Evolutionary conservation across 2,797 vertebrate species (phyloP).

Genomic region (Hippocampus kuda): DNA sequence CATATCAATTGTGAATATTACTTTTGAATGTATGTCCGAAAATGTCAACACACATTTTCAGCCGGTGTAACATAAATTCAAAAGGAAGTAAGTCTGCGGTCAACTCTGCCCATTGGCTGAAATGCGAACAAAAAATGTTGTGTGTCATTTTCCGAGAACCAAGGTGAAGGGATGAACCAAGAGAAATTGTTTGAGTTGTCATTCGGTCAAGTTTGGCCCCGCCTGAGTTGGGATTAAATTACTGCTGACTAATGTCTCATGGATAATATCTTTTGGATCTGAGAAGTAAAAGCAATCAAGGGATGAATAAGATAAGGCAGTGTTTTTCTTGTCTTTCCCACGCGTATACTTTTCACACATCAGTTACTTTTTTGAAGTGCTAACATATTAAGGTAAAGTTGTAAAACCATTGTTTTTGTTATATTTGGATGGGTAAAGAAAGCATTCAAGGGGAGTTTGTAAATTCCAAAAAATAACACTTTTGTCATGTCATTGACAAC

Average conservation of each 20-base stretch:
- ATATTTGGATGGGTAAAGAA: no score
- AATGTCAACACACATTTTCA: neutral
- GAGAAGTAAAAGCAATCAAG: neutral
- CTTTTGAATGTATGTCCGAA: neutral
- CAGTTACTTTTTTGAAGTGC: neutral
- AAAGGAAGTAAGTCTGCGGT: conserved; percentile 23
- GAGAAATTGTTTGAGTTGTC: conserved; percentile 37
- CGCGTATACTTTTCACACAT: conserved; percentile 19
- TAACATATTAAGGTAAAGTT: neutral
- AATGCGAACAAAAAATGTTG: conserved; percentile 19
- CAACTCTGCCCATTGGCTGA: conserved; percentile 20
- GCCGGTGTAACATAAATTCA: neutral
- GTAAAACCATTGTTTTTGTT: neutral
- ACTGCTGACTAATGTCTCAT: conserved; percentile 41
- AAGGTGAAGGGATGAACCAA: conserved; percentile 20
- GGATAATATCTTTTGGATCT: conserved; percentile 19
- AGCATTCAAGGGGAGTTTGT: no score
- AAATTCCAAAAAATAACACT: no score
- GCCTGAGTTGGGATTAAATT: conserved; percentile 41
- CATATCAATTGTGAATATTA: neutral
- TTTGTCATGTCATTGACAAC: no score
- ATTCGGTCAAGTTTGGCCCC: conserved; percentile 35
- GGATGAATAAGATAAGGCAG: conserved; percentile 26
- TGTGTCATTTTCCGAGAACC: conserved; percentile 23
- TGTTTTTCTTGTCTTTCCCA: conserved; percentile 15